Conservation (phyloP, 2,888 invertebrate species). For the Brachycybe producta region DNA sequence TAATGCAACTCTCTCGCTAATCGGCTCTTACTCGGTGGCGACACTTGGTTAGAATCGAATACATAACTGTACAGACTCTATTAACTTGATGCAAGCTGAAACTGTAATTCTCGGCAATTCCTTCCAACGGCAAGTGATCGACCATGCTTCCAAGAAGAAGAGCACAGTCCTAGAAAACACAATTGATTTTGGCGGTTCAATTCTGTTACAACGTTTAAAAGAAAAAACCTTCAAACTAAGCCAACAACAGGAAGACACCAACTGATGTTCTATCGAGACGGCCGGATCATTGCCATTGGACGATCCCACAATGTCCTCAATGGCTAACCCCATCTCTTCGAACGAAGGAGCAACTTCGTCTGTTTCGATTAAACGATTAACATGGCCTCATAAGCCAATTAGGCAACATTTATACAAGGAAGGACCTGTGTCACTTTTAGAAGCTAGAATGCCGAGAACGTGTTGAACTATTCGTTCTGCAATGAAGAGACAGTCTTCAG, state of each 20-base stretch:
- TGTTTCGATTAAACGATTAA: too few species aligned
- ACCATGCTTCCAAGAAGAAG: conserved; percentile 6
- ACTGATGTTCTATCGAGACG: conserved; percentile 48
- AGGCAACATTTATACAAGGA: neutral
- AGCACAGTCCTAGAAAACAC: conserved; percentile 2
- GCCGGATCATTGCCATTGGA: conserved; percentile 29
- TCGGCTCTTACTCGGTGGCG: conserved; percentile 10
- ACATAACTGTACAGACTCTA: neutral
- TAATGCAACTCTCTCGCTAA: neutral
- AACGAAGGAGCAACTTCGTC: conserved; percentile 64
- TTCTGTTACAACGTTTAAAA: neutral
- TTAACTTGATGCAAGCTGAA: neutral
- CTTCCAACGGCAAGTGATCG: conserved; percentile 1
- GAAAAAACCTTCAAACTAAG: conserved; percentile 54
- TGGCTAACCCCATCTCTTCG: conserved; percentile 59
- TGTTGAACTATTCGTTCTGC: conserved; percentile 22
- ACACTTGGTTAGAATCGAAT: conserved; percentile 5
- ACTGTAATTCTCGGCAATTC: neutral
- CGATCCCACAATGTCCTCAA: conserved; percentile 44
- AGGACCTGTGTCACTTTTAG: conserved; percentile 1
- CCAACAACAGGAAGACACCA: conserved; percentile 61
- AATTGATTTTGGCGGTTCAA: neutral
- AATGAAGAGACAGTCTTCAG: conserved; percentile 20
- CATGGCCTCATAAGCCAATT: too few species aligned
- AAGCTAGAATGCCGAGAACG: conserved; percentile 25